These are phyloP conservation scores for Leiothrix lutea DNA, from an alignment of 2,113 vertebrate species.

Conservation along the genomic window DNA sequence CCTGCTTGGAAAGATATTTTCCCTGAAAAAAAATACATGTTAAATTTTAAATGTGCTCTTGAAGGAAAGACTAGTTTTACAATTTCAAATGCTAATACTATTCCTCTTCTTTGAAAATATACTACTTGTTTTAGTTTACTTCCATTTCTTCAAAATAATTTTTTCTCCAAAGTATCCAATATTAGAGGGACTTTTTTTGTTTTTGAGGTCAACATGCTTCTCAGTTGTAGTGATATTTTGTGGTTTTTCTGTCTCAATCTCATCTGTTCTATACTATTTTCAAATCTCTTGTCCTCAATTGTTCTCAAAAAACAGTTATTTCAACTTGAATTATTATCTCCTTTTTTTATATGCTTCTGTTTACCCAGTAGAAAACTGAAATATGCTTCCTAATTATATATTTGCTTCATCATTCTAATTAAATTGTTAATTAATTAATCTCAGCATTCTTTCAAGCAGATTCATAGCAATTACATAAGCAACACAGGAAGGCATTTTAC, in stretches of 20 bases:
- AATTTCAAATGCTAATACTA: background rate
- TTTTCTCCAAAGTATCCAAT: background rate
- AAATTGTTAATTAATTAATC: conserved; percentile 9
- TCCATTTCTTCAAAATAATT: background rate
- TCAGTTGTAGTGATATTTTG: background rate
- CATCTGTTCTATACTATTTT: background rate
- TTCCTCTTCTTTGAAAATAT: background rate
- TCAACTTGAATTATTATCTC: background rate
- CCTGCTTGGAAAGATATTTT: background rate
- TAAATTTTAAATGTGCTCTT: background rate
- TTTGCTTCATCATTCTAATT: conserved; percentile 10
- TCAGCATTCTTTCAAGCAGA: background rate
- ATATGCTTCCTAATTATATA: background rate
- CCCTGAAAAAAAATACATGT: background rate
- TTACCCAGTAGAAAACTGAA: background rate
- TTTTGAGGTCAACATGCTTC: background rate
- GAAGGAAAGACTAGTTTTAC: background rate
- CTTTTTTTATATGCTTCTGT: background rate
- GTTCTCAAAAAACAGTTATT: background rate
- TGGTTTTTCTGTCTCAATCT: background rate
- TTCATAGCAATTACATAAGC: background rate
- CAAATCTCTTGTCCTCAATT: background rate
- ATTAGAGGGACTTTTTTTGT: background rate
- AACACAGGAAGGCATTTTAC: background rate
- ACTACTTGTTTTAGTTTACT: background rate